Evolutionary conservation across 2,888 invertebrate genomes (phyloP).

Genomic region (Ornithoptera priamus): DNA sequence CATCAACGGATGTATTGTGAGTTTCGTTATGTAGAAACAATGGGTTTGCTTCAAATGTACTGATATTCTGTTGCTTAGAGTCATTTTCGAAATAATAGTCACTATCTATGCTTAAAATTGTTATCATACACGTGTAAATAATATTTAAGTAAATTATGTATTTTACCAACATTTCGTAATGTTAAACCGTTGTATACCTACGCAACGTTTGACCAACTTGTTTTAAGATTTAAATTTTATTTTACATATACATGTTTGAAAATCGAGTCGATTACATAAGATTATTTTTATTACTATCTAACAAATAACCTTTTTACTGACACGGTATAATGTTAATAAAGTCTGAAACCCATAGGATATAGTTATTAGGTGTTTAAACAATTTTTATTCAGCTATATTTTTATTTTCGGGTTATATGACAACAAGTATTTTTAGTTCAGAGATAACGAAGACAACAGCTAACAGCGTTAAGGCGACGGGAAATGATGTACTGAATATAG

Average conservation of each 20-base stretch:
- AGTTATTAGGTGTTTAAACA: too few species aligned
- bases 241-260: background rate
- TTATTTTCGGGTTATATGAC: too few species aligned
- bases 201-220: slow-evolving; percentile 8
- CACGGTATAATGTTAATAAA: too few species aligned
- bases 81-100: slow-evolving; percentile 44
- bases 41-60: background rate
- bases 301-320: too few species aligned
- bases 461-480: too few species aligned
- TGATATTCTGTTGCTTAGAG: slow-evolving; percentile 11
- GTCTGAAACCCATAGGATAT: too few species aligned
- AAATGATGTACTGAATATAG: too few species aligned
- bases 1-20: background rate
- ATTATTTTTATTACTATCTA: too few species aligned
- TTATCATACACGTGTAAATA: slow-evolving; percentile 32
- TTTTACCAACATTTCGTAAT: background rate
- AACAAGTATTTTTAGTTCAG: too few species aligned
- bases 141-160: slow-evolving; percentile 22
- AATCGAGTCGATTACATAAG: too few species aligned
- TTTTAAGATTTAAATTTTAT: background rate
- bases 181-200: background rate
- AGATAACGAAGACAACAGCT: too few species aligned
- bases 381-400: too few species aligned
- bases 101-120: slow-evolving; percentile 39
- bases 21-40: slow-evolving; percentile 7